These are phyloP conservation scores for fruit fly (Drosophila melanogaster) DNA, from an alignment of 1,140 invertebrate genomes.

Conservation along the genomic window Release_6_plus_ISO1_MT NT_033777.3:29071001-29071500, in stretches of 20 bases:
- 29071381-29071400: slow-evolving; percentile 82
- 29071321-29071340: slow-evolving; percentile 23
- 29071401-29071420: slow-evolving; percentile 39
- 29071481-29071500: neutral
- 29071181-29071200: slow-evolving; percentile 40
- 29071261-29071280: slow-evolving; percentile 65
- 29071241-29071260: slow-evolving; percentile 66
- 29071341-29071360: slow-evolving; percentile 38
- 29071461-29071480: slow-evolving; percentile 6
- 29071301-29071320: slow-evolving; percentile 24
- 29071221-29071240: slow-evolving; percentile 63
- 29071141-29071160: neutral
- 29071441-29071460: slow-evolving; percentile 4
- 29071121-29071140: neutral
- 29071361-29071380: slow-evolving; percentile 76
- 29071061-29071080: neutral
- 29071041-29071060: neutral
- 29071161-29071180: neutral
- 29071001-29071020: too few relatives aligned
- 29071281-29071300: slow-evolving; percentile 37
- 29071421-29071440: slow-evolving; percentile 22
- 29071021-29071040: neutral
- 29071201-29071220: slow-evolving; percentile 39
- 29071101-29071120: neutral
- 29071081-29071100: neutral